phyloP scores from a whole-genome alignment of 2,113 vertebrate genomes.

The Stomatorhinus ivindoensis region DNA sequence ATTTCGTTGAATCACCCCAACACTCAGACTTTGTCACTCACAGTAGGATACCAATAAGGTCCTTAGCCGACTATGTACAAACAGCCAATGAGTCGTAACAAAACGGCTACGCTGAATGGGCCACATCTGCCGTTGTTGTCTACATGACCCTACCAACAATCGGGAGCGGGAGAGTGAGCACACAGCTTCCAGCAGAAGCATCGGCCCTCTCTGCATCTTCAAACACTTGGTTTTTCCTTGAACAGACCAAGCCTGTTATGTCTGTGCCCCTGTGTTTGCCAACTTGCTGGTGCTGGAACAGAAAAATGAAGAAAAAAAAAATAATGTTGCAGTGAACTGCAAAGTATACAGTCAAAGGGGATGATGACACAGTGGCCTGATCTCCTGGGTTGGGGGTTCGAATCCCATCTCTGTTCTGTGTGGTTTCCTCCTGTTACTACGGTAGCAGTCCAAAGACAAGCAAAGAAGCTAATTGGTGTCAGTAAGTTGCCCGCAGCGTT shows the following conservation, averaged over 20 bases:
- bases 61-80: neutral
- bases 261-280: neutral
- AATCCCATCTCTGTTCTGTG: neutral
- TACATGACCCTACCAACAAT: neutral
- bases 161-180: neutral
- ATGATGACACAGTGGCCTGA: neutral
- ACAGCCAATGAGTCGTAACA: neutral
- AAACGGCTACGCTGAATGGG: neutral
- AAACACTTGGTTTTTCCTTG: conserved; percentile 9
- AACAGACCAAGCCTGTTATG: neutral
- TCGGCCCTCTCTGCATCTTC: neutral
- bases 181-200: neutral
- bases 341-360: neutral
- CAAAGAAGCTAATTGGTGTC: neutral
- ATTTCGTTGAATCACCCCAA: neutral
- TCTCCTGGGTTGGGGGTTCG: neutral
- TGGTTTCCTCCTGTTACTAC: neutral
- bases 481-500: neutral
- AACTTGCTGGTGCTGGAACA: neutral
- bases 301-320: neutral
- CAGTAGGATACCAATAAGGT: neutral
- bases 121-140: neutral
- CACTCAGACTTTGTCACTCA: neutral
- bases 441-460: neutral
- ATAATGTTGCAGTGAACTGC: neutral